Evolutionary conservation across 2,888 invertebrate species (phyloP).

Genomic region (Koerneria pararmatus): DNA sequence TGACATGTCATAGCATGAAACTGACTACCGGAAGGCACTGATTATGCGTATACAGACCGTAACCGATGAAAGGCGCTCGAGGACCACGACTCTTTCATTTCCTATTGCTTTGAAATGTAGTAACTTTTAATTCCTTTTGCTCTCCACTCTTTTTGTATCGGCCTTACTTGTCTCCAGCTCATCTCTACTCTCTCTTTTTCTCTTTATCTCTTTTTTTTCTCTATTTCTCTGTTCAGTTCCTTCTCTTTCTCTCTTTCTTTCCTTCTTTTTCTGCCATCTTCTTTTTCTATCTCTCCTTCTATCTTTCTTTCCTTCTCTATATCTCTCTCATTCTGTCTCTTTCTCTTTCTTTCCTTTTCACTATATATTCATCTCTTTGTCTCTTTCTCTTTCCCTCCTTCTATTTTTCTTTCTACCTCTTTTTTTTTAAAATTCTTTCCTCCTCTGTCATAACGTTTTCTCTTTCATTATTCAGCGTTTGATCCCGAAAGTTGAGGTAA

Average conservation of each 20-base stretch:
- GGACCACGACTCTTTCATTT: background rate
- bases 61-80: background rate
- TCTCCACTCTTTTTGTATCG: background rate
- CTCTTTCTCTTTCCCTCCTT: background rate
- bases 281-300: background rate
- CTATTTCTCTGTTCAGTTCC: background rate
- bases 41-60: background rate
- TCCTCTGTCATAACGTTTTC: too few species aligned
- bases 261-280: background rate
- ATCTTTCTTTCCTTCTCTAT: background rate
- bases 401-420: background rate
- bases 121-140: background rate
- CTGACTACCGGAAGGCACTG: background rate
- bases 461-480: too few species aligned
- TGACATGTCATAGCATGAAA: constrained; percentile 7
- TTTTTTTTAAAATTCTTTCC: too few species aligned
- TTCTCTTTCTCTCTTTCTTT: background rate
- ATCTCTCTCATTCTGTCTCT: background rate
- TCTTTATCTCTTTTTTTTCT: background rate
- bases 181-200: background rate
- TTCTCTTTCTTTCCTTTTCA: constrained; percentile 5
- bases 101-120: background rate
- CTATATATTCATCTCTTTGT: background rate
- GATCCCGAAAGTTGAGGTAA: too few species aligned
- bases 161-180: background rate